These are phyloP conservation scores for Eupithecia vulgata DNA, from an alignment of 2,888 invertebrate species.

Conservation along the genomic window DNA sequence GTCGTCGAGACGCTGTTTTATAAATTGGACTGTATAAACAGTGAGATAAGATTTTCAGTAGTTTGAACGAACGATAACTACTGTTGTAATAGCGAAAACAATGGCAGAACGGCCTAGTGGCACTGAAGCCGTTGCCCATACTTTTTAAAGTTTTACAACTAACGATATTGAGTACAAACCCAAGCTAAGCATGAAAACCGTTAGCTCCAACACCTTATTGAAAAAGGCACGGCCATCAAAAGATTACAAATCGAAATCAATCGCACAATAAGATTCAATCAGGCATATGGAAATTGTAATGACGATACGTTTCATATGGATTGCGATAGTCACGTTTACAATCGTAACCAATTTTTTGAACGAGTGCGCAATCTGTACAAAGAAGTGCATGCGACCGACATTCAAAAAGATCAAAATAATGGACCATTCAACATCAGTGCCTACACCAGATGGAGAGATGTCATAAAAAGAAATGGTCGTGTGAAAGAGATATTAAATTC, in stretches of 20 bases:
- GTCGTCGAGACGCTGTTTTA: not conserved
- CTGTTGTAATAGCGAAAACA: slow-evolving; percentile 10
- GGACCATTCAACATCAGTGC: slow-evolving; percentile 3
- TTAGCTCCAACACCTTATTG: slow-evolving; percentile 39
- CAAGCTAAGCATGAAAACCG: slow-evolving; percentile 21
- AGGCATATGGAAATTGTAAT: slow-evolving; percentile 45
- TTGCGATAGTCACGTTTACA: slow-evolving; percentile 45
- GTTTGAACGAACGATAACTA: slow-evolving; percentile 20
- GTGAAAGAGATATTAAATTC: slow-evolving; percentile 18
- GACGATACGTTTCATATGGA: slow-evolving; percentile 39
- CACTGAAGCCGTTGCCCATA: not conserved
- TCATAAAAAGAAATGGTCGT: slow-evolving; percentile 26
- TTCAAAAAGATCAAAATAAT: slow-evolving; percentile 16
- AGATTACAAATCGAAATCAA: slow-evolving; percentile 40
- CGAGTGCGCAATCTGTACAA: slow-evolving; percentile 38
- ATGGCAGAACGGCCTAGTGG: slow-evolving; percentile 1
- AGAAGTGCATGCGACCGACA: slow-evolving; percentile 28
- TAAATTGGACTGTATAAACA: slow-evolving; percentile 16
- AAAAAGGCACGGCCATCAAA: slow-evolving; percentile 34
- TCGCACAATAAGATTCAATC: slow-evolving; percentile 42
- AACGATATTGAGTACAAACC: slow-evolving; percentile 1
- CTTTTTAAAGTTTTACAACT: not conserved
- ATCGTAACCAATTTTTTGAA: slow-evolving; percentile 33
- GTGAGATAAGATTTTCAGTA: slow-evolving; percentile 23
- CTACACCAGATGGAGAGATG: slow-evolving; percentile 18